Evolutionary conservation across 2,797 vertebrate species (phyloP).

Genomic region (Chrysolophus pictus): DNA sequence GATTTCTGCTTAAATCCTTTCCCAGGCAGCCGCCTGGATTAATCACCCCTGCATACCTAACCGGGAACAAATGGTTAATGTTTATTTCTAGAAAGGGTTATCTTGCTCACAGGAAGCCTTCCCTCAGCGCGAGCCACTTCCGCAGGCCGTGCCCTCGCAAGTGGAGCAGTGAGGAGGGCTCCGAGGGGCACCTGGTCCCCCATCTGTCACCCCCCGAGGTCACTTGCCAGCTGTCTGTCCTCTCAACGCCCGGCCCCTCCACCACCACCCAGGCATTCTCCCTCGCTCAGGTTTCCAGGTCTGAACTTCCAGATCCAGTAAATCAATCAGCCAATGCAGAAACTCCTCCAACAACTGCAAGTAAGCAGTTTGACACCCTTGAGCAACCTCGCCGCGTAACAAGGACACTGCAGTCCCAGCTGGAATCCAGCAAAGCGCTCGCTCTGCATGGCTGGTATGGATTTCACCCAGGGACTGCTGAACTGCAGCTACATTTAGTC

Average conservation of each 20-base stretch:
- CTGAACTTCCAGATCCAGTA: constrained; percentile 71
- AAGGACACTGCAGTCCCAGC: constrained; percentile 62
- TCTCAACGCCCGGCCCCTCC: constrained; percentile 83
- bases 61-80: constrained; percentile 49
- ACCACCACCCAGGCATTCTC: constrained; percentile 78
- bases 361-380: constrained; percentile 52
- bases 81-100: constrained; percentile 61
- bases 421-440: constrained; percentile 69
- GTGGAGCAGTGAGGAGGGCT: constrained; percentile 24
- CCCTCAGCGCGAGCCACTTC: constrained; percentile 75
- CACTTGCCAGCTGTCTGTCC: constrained; percentile 87
- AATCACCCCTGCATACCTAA: neutral
- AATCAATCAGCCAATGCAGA: constrained; percentile 71
- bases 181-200: constrained; percentile 84
- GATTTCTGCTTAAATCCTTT: neutral
- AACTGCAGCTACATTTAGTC: constrained; percentile 65
- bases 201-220: constrained; percentile 89
- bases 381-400: neutral
- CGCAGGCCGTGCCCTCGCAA: constrained; percentile 57
- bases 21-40: neutral
- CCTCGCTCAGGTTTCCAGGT: constrained; percentile 81
- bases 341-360: constrained; percentile 63
- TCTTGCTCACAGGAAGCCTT: constrained; percentile 81
- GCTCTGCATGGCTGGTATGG: neutral
- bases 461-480: constrained; percentile 32